Evolutionary conservation across 2,797 vertebrate species (phyloP).

Genomic region (Paedocypris micromegethes): DNA sequence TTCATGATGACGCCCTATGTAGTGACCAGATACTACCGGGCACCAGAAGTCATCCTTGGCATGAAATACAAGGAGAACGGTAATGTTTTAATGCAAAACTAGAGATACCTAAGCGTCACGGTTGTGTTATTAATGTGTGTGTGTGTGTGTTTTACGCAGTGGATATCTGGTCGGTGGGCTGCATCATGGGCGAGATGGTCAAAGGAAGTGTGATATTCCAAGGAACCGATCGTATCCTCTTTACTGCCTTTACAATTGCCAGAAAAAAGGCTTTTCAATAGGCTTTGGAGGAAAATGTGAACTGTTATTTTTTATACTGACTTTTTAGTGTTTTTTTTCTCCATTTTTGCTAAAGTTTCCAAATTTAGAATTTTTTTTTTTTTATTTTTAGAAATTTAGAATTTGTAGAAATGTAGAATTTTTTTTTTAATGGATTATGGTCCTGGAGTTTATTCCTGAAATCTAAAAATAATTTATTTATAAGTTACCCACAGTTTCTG

Average conservation of each 20-base stretch:
- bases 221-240: slow-evolving; percentile 99
- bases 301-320: too few relatives aligned
- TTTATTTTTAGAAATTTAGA: too few relatives aligned
- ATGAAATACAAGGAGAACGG: slow-evolving; percentile 99
- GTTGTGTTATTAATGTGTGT: slow-evolving; percentile 26
- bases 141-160: slow-evolving; percentile 66
- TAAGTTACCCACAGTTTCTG: too few relatives aligned
- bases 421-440: too few relatives aligned
- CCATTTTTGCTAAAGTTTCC: too few relatives aligned
- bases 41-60: slow-evolving; percentile 93
- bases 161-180: slow-evolving; percentile 99
- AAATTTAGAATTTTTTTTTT: too few relatives aligned
- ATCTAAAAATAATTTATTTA: too few relatives aligned
- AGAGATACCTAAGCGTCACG: slow-evolving; percentile 13
- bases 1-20: slow-evolving; percentile 99
- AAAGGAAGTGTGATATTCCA: slow-evolving; percentile 98
- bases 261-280: too few relatives aligned
- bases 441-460: too few relatives aligned
- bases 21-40: slow-evolving; percentile 93
- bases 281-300: too few relatives aligned
- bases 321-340: too few relatives aligned
- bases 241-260: slow-evolving; percentile 30
- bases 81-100: slow-evolving; percentile 56
- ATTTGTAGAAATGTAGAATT: too few relatives aligned
- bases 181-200: slow-evolving; percentile 99